phyloP scores from a whole-genome alignment of 1,140 invertebrate species.

The Cecropterus lyciades region DNA sequence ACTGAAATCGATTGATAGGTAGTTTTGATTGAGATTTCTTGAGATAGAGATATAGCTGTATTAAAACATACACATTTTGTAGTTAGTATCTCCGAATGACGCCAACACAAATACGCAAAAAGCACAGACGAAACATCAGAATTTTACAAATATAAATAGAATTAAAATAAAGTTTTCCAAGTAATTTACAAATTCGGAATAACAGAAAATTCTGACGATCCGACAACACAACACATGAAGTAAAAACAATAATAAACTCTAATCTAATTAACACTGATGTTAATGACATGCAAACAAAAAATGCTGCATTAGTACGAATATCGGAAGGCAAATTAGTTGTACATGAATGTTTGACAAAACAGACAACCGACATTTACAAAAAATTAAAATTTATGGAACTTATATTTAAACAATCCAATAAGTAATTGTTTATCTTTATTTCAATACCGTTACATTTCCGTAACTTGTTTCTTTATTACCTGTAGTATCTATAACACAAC shows the following conservation, averaged over 20 bases:
- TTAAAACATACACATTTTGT: neutral
- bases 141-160: constrained; percentile 1
- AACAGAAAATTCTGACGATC: constrained; percentile 34
- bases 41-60: constrained; percentile 3
- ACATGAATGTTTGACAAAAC: constrained; percentile 11
- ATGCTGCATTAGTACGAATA: constrained; percentile 39
- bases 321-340: constrained; percentile 15
- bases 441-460: too few relatives aligned
- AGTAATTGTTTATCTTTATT: too few relatives aligned
- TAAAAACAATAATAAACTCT: constrained; percentile 39
- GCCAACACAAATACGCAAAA: constrained; percentile 34
- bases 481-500: too few relatives aligned
- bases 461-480: too few relatives aligned
- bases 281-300: constrained; percentile 45
- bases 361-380: neutral
- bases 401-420: too few relatives aligned
- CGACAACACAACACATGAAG: constrained; percentile 39
- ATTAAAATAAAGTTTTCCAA: neutral
- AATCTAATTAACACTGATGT: constrained; percentile 43
- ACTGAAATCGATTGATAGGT: neutral
- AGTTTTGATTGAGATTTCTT: neutral
- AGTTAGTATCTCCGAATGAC: constrained; percentile 41
- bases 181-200: neutral
- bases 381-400: too few relatives aligned
- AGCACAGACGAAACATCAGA: constrained; percentile 35